Evolutionary conservation across 92 coral and sea anemone genomes (phyloP), one percentile per base, ranked within the genome.

Genomic region (Epizoanthus illoricatus): DNA sequence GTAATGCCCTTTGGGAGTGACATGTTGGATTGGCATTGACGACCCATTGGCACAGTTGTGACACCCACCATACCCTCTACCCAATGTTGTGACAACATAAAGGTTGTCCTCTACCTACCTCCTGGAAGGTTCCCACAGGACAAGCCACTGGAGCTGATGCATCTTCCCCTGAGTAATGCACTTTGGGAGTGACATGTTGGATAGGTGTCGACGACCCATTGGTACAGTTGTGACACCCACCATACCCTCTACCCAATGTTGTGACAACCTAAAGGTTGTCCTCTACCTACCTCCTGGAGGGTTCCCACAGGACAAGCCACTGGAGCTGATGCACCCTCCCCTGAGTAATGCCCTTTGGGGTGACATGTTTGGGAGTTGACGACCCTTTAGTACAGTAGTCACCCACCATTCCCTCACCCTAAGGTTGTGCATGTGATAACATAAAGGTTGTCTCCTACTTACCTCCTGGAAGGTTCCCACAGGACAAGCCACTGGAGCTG

Each of bases 381-480:
- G 36, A 28, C 36, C 36, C 36, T 1, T 28, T 28, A 2, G 36
- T 28, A 28, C 99, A 97, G 92, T 85, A 97, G 74, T 97, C 91
- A 18, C 99, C 99, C 7, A 45, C 8, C 9, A 7, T 45, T 45
- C 52, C 8, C 52, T 45, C 52, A 0, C 52, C 52, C 9, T 1
- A 45, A 45, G 11, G 52, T 10, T 45, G 13, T n/a, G n/a, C n/a
- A n/a, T n/a, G n/a, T 12, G 36, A n/a, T 1, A 21, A 68, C 40
- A 15, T 68, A 23, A 3, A 42, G 19, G 5, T 47, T 7, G 19
- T 10, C 40, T 20, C 23, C 12, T 55, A 67, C 82, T 17, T 90
- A 93, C 98, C 95, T 87, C 89, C 72, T 97, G 99, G 54, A 88
- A 97, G 6, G 97, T 93, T 28, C 99, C 99, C 21, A 97, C 98